Evolutionary conservation across 2,888 invertebrate species (phyloP).

Genomic region (Thecophora atra): DNA sequence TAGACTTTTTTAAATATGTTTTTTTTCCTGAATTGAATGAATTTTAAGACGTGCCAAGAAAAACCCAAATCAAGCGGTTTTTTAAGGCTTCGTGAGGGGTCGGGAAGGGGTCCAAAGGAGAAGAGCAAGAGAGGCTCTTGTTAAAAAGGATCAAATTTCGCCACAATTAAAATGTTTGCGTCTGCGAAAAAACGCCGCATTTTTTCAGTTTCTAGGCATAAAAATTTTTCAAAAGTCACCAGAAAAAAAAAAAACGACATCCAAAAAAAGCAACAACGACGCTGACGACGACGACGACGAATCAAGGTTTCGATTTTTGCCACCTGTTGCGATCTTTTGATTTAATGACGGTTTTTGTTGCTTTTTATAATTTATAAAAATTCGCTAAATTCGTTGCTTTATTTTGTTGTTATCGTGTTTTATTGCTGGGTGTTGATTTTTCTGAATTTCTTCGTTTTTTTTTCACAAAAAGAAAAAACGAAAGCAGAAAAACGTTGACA

Average conservation of each 20-base stretch:
- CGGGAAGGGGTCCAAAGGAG: not conserved
- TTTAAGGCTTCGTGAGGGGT: not conserved
- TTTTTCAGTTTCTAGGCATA: no score
- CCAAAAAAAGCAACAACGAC: not conserved
- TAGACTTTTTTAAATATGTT: not conserved
- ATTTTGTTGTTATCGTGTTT: not conserved
- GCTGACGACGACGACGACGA: not conserved
- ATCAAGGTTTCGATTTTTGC: not conserved
- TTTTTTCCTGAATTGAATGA: not conserved
- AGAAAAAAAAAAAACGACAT: not conserved
- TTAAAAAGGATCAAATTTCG: conserved; percentile 17
- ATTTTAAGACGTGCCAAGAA: not conserved
- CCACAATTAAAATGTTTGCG: not conserved
- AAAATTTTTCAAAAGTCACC: no score
- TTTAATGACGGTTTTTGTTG: conserved; percentile 2
- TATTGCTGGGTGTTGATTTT: not conserved
- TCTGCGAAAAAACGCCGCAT: not conserved
- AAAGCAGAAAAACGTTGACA: not conserved
- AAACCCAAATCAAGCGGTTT: not conserved
- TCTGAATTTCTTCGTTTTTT: not conserved
- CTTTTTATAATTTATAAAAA: not conserved
- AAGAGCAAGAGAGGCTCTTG: not conserved
- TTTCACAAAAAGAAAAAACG: not conserved
- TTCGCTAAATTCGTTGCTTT: no score
- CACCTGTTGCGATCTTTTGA: conserved; percentile 16